Base-by-base conservation (phyloP, 1,140 invertebrate genomes). In the Apis dorsata region DNA sequence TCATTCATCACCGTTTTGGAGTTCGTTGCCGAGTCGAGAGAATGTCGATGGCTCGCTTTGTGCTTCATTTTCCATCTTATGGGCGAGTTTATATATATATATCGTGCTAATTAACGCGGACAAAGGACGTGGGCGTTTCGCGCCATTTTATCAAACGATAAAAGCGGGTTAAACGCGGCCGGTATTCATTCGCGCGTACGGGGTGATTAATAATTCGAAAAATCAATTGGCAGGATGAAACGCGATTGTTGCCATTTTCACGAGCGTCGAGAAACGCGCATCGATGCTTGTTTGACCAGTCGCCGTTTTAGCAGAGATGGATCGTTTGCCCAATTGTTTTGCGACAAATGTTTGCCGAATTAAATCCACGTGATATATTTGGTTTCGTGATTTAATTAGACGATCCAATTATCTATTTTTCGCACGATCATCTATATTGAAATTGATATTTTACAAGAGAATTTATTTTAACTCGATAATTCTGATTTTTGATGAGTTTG, bases 21-120 rank as follows among this genome's bases (percentile, higher is more conserved):
- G 34, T 44, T 44, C 34, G 34, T 7, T 44, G 34, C 34, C 34
- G 34, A 44, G 34, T 72, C 21, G 12, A 19, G 53, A 53, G 62
- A 53, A 71, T 51, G n/a, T n/a, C 21, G 5, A 44, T 15, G 21
- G 24, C 60, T 44, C 49, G 65, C 57, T 69, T 15, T 9, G 8
- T 12, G 4, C 28, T 12, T 1, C 21, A 49, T 4, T 78, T 53
- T 49, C 8, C 21, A 69, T 59, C 13, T 34, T 7, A 21, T 59
- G 53, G 21, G 21, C 65, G 49, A 73, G 65, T 81, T 81, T 74
- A 81, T 74, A 59, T 44, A 44, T 44, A 44, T 44, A 44, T 7
- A 7, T 21, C 10, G 53, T 60, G 55, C n/a, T 69, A 78, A 78
- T 78, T 69, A 79, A 70, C 66, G 19, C 51, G 63, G 24, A 49